Evolutionary conservation across 2,888 invertebrate species (phyloP), one percentile per base, ranked within the genome.

Genomic region (Dicycla oo): DNA sequence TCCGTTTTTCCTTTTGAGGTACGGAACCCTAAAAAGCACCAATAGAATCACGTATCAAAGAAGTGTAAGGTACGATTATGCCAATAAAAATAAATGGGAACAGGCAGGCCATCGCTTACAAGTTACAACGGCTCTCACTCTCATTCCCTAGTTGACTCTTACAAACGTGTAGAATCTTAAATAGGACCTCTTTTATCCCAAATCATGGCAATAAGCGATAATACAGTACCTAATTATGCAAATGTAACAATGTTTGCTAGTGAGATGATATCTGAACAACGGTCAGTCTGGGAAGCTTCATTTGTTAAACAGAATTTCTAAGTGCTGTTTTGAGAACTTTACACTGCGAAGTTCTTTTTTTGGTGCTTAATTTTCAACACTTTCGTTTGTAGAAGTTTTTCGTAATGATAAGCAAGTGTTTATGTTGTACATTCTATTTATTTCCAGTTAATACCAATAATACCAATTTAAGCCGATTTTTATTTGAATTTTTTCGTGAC

Each of bases 151-250:
- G 69, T 63, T 38, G 56, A 67, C 69, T 80, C 54, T 66, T 74
- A 74, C 49, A 57, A 67, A 54, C 73, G 73, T 53, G 43, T 57
- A 57, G 83, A 82, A 82, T 78, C 73, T 73, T 66, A 78, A 80
- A 51, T 47, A 65, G 54, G 18, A 30, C 30, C 58, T 43, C 66
- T 56, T 80, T 80, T 67, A 82, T 70, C 58, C 45, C 57, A 56
- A 75, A 81, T 80, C 80, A 80, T 57, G 40, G 56, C 30, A 43
- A 72, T 76, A 80, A 43, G 56, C 30, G 47, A 72, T 76, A 80
- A 43, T 66, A 72, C 54, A 63, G 53, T 60, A 54, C 53, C 26
- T 74, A 73, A 81, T 83, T 81, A 80, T 81, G 81, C 34, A 73
- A 80, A 80, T 81, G 61, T 69, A 38, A 81, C 67, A 76, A 62